Conservation (phyloP, 2,797 vertebrate species). For the Pantherophis vulpinus region DNA sequence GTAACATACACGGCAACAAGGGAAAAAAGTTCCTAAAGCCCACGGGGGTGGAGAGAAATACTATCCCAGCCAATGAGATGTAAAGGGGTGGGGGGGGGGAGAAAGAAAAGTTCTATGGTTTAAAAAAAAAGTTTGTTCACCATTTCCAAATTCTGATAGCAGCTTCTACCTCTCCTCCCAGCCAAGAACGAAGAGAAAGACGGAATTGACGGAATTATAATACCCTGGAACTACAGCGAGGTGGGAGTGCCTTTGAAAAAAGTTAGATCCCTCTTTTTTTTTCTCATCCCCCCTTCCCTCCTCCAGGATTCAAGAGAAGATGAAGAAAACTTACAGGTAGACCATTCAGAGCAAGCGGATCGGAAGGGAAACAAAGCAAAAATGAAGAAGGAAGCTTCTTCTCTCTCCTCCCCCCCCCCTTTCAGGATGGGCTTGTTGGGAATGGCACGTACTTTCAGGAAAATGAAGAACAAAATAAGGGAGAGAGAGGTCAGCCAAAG, state of each 20-base stretch:
- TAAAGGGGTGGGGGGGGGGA: constrained; percentile 62
- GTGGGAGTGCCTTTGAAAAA: constrained; percentile 38
- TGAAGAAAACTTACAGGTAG: constrained; percentile 72
- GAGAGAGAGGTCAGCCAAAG: constrained; percentile 81
- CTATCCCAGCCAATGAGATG: constrained; percentile 74
- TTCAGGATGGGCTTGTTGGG: constrained; percentile 69
- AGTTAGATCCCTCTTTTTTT: constrained; percentile 12
- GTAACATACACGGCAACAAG: constrained; percentile 65
- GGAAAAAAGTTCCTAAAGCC: constrained; percentile 60
- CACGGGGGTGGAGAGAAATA: constrained; percentile 70
- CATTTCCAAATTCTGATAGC: constrained; percentile 70
- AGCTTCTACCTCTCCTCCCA: constrained; percentile 60
- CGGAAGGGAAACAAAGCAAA: constrained; percentile 63
- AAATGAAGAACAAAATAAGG: constrained; percentile 59
- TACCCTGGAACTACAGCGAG: constrained; percentile 57
- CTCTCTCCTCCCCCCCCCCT: constrained; percentile 47
- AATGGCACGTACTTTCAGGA: constrained; percentile 78
- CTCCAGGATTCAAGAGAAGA: constrained; percentile 63
- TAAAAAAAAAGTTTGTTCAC: constrained; percentile 70
- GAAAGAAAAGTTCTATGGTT: constrained; percentile 63
- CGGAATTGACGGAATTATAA: constrained; percentile 61
- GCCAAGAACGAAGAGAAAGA: constrained; percentile 52
- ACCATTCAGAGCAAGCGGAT: constrained; percentile 68
- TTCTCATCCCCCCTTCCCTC: constrained; percentile 40
- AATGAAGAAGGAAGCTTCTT: constrained; percentile 47